phyloP scores from a whole-genome alignment of 2,888 invertebrate species.

The Protula sp. region DNA sequence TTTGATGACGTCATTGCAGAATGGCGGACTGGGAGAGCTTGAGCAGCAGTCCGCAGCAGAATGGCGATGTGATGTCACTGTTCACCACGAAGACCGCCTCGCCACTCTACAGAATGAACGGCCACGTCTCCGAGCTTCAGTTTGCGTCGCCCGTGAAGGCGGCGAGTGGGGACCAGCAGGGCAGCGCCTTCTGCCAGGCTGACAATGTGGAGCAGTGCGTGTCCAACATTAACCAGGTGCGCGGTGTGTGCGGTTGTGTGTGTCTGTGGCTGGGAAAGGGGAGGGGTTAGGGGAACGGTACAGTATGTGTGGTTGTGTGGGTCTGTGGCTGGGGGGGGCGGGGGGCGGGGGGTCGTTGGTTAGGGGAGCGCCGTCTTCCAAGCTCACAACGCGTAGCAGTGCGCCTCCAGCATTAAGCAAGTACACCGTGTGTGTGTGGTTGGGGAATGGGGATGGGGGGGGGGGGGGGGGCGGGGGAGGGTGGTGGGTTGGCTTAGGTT shows the following conservation, averaged over 20 bases:
- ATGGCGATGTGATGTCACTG: constrained; percentile 25
- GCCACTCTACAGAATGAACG: constrained; percentile 6
- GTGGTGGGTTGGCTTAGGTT: too few species aligned
- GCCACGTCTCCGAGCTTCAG: constrained; percentile 3
- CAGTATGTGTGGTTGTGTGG: neutral
- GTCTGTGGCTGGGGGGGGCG: too few species aligned
- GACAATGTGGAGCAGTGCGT: constrained; percentile 34
- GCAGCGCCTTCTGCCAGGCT: constrained; percentile 31
- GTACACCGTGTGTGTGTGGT: too few species aligned
- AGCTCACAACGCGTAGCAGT: too few species aligned
- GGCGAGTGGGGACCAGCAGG: constrained; percentile 11
- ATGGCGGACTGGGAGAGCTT: constrained; percentile 34
- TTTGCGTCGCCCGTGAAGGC: constrained; percentile 16
- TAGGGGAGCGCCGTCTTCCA: too few species aligned
- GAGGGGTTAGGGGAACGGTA: neutral
- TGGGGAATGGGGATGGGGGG: too few species aligned
- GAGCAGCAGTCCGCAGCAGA: constrained; percentile 20
- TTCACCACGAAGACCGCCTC: constrained; percentile 3
- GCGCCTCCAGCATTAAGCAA: too few species aligned
- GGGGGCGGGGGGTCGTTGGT: too few species aligned
- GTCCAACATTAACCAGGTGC: constrained; percentile 32
- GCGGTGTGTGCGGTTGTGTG: neutral
- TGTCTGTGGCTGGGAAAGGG: neutral
- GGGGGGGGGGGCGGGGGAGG: too few species aligned
- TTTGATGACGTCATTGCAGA: constrained; percentile 19